Evolutionary conservation across 2,113 vertebrate genomes (phyloP), one percentile per base, ranked within the genome.

Genomic region (Sinocyclocheilus anophthalmus): DNA sequence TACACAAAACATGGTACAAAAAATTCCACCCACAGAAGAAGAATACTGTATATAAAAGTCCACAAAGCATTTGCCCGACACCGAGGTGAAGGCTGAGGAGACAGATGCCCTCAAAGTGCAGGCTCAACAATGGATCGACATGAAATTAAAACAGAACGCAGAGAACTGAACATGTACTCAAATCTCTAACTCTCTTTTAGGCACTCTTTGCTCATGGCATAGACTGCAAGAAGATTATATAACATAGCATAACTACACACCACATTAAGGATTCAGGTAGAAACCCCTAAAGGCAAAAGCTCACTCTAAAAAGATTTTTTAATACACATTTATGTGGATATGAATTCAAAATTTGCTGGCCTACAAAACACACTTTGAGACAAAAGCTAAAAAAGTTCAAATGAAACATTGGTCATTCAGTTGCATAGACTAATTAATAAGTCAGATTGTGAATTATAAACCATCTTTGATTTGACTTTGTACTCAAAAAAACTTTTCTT

Each of bases 401-500:
- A 73, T 65, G 5, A 24, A 42, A 86, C 59, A 24, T 22, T 5
- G 10, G 16, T 57, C 37, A 48, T 30, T 69, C 59, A 16, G 33
- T 48, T 61, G 22, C 61, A 42, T 3, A 22, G 37, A 86, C 20
- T 70, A 59, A 77, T 78, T 61, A 76, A 76, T 59, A 63, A 59
- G 26, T 67, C 69, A 76, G 61, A 63, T 42, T 69, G 70, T 79
- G 53, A 87, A 88, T 65, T 86, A 42, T 14, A 77, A 81, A 70
- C 22, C 45, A 18, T 76, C 50, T 63, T 70, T 45, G 13, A 53
- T 79, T 59, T 82, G 61, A 72, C 78, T 59, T 61, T 81, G 57
- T 33, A 16, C 80, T 65, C 24, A 2, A 11, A 33, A 57, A 87
- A 86, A 87, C 77, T 87, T 88, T 75, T 91, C 77, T 82, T 65